Percentiles rank a stretch among this genome's conserved stretches.
Conservation (phyloP, 2,888 invertebrate genomes). For the Cryptus viduatorius region DNA sequence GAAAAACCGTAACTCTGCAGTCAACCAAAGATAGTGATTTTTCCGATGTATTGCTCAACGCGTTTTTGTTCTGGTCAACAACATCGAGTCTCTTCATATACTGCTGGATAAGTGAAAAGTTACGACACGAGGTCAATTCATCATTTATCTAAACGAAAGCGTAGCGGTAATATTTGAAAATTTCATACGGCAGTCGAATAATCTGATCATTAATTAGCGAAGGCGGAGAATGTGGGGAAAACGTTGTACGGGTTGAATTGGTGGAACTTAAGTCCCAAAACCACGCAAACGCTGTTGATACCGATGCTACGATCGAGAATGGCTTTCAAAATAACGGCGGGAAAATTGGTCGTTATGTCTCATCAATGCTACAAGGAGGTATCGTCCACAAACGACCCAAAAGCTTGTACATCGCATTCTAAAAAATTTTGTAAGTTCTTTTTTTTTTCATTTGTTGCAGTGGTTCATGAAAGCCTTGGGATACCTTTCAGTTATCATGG, state of each 20-base stretch:
- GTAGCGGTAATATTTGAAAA: neutral
- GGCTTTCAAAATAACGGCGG: conserved; percentile 66
- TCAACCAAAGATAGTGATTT: conserved; percentile 53
- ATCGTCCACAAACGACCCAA: conserved; percentile 21
- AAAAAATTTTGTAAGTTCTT: neutral
- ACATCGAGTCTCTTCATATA: conserved; percentile 66
- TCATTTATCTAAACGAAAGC: neutral
- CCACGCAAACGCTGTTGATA: conserved; percentile 58
- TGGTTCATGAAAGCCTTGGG: conserved; percentile 63
- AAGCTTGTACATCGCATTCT: neutral
- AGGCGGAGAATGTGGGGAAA: conserved; percentile 63
- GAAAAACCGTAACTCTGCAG: neutral
- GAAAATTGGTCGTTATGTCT: conserved; percentile 64
- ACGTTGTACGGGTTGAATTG: conserved; percentile 63
- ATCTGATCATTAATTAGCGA: conserved; percentile 2
- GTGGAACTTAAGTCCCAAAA: conserved; percentile 40
- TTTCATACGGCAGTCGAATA: neutral
- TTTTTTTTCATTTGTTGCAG: conserved; percentile 39
- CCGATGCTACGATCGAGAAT: conserved; percentile 60
- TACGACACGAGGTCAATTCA: conserved; percentile 60
- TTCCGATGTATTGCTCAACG: conserved; percentile 52
- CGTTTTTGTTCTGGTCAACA: conserved; percentile 53
- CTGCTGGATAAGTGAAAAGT: conserved; percentile 67
- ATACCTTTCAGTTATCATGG: conserved; percentile 69
- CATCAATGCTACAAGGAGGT: conserved; percentile 67